These are phyloP conservation scores for Aethes cnicana DNA, from an alignment of 2,888 invertebrate genomes.

Conservation along the genomic window DNA sequence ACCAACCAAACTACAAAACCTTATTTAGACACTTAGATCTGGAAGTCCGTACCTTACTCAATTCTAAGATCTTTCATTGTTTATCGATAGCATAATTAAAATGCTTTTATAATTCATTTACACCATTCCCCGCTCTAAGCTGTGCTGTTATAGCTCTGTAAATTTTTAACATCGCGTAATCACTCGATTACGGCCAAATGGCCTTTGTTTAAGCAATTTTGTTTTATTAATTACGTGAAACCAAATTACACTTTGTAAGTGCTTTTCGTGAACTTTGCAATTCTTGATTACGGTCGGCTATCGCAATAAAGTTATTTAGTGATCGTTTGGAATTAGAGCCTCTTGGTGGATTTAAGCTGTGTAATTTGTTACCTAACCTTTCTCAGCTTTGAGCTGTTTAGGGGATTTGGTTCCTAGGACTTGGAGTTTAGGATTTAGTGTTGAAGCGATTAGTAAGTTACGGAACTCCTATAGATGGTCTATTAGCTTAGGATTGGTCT, in stretches of 20 bases:
- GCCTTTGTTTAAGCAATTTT: slow-evolving; percentile 37
- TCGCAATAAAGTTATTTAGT: slow-evolving; percentile 41
- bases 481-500: no score
- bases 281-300: slow-evolving; percentile 45
- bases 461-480: no score
- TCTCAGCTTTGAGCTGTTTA: background rate
- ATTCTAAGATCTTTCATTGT: no score
- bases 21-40: no score
- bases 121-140: background rate
- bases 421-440: no score
- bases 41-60: no score
- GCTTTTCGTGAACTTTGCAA: slow-evolving; percentile 54
- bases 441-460: no score
- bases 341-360: slow-evolving; percentile 9
- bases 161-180: slow-evolving; percentile 37
- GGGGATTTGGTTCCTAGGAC: background rate
- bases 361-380: slow-evolving; percentile 17
- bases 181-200: slow-evolving; percentile 36
- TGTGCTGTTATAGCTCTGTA: slow-evolving; percentile 1
- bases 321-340: slow-evolving; percentile 15
- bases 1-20: no score
- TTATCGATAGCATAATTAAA: no score
- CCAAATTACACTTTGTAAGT: slow-evolving; percentile 53
- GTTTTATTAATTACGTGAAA: slow-evolving; percentile 55
- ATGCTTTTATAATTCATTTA: no score